Conservation (phyloP, 2,797 vertebrate species). For the Stomatorhinus walkeri region DNA sequence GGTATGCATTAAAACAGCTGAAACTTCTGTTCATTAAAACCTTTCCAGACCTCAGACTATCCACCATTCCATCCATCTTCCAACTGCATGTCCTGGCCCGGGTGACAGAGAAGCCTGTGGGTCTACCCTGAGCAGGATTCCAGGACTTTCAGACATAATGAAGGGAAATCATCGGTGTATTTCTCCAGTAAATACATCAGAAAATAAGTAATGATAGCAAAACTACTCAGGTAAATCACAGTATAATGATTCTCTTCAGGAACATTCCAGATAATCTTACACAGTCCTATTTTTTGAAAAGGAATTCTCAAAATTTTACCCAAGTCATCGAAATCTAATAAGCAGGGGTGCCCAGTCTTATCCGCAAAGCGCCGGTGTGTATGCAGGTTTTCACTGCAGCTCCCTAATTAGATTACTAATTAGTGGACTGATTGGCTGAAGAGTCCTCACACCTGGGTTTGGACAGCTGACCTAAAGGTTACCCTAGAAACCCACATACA, state of each 20-base stretch:
- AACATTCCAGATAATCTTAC: background rate
- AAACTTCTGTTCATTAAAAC: background rate
- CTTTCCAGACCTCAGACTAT: background rate
- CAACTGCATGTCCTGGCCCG: background rate
- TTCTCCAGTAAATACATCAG: background rate
- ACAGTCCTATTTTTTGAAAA: background rate
- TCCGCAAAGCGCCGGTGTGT: too few relatives aligned
- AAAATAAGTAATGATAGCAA: background rate
- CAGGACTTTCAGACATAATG: background rate
- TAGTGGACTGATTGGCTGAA: too few relatives aligned
- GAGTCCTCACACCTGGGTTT: too few relatives aligned
- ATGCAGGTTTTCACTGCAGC: too few relatives aligned
- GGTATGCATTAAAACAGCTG: background rate
- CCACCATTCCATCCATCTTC: background rate
- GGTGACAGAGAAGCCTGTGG: background rate
- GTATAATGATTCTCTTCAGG: background rate
- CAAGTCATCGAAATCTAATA: background rate
- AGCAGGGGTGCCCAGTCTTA: too few relatives aligned
- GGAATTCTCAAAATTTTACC: background rate
- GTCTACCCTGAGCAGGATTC: background rate
- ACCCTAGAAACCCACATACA: too few relatives aligned
- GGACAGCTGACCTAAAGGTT: too few relatives aligned
- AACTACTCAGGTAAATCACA: background rate
- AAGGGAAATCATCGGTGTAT: background rate
- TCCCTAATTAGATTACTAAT: too few relatives aligned